Percentiles rank a stretch among this genome's conserved stretches.
Conservation (phyloP, 1,140 invertebrate species). For the Nomia melanderi region DNA sequence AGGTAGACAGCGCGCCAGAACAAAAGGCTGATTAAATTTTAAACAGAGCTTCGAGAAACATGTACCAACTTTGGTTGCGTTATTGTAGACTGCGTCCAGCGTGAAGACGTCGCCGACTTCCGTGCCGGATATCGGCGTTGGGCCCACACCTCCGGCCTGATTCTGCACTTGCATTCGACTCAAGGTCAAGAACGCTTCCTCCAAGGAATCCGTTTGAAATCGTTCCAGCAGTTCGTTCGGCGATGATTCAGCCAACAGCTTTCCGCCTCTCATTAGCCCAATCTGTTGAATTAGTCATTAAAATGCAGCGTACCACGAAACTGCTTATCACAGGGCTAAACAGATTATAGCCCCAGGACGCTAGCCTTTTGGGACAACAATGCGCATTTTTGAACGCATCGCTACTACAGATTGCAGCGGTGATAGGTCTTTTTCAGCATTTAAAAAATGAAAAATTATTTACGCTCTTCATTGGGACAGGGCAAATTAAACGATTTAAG, state of each 20-base stretch:
- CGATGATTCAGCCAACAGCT: slow-evolving; percentile 91
- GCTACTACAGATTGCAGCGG: too few relatives aligned
- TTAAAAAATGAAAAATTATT: too few relatives aligned
- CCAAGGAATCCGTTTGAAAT: slow-evolving; percentile 85
- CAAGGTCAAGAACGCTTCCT: slow-evolving; percentile 88
- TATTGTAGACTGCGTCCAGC: not conserved
- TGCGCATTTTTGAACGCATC: too few relatives aligned
- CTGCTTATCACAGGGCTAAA: too few relatives aligned
- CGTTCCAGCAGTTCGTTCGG: slow-evolving; percentile 85
- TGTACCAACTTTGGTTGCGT: not conserved
- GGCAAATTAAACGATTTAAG: too few relatives aligned
- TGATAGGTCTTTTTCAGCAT: too few relatives aligned
- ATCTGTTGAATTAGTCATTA: slow-evolving; percentile 83
- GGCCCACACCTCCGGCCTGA: slow-evolving; percentile 54
- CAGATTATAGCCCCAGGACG: too few relatives aligned
- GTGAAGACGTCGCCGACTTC: not conserved
- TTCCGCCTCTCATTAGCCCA: slow-evolving; percentile 93
- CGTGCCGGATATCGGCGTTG: not conserved
- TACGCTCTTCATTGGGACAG: too few relatives aligned
- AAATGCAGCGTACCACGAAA: too few relatives aligned
- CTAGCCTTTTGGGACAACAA: too few relatives aligned
- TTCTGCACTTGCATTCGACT: slow-evolving; percentile 84
- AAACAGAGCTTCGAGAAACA: not conserved
- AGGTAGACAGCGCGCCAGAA: too few relatives aligned
- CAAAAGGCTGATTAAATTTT: too few relatives aligned